These are phyloP conservation scores for Slavum lentiscoides DNA, from an alignment of 2,888 invertebrate species.

Conservation along the genomic window DNA sequence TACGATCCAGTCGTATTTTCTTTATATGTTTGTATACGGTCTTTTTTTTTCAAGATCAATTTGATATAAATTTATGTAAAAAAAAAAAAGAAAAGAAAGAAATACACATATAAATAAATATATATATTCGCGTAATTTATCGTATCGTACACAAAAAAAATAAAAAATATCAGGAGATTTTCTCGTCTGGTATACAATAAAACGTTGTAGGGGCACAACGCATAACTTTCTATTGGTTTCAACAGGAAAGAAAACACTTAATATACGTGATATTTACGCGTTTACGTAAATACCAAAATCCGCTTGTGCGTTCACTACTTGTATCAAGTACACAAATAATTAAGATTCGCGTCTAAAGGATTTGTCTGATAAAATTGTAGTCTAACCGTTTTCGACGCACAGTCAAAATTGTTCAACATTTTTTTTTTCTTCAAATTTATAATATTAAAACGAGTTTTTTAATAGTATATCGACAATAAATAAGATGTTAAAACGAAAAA, in stretches of 20 bases:
- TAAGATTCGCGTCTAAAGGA: constrained; percentile 33
- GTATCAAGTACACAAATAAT: constrained; percentile 22
- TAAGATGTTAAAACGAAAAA: neutral
- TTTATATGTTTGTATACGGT: neutral
- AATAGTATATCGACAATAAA: neutral
- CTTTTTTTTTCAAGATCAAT: neutral
- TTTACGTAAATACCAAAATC: constrained; percentile 33
- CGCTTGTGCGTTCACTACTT: constrained; percentile 41
- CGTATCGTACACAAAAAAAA: neutral
- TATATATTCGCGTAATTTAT: neutral
- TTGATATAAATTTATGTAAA: constrained; percentile 5
- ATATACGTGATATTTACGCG: constrained; percentile 40
- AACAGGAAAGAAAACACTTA: constrained; percentile 45
- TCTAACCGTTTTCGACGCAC: constrained; percentile 46
- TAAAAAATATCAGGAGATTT: constrained; percentile 9
- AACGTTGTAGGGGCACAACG: constrained; percentile 19
- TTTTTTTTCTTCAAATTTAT: neutral
- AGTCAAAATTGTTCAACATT: constrained; percentile 11
- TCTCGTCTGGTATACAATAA: constrained; percentile 9
- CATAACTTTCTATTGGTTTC: constrained; percentile 17
- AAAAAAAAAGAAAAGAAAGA: constrained; percentile 7
- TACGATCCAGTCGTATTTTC: no score
- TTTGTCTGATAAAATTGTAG: constrained; percentile 16
- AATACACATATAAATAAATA: constrained; percentile 12
- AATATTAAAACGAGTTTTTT: neutral